phyloP scores from a whole-genome alignment of 2,888 invertebrate species.

The Sesia bembeciformis region DNA sequence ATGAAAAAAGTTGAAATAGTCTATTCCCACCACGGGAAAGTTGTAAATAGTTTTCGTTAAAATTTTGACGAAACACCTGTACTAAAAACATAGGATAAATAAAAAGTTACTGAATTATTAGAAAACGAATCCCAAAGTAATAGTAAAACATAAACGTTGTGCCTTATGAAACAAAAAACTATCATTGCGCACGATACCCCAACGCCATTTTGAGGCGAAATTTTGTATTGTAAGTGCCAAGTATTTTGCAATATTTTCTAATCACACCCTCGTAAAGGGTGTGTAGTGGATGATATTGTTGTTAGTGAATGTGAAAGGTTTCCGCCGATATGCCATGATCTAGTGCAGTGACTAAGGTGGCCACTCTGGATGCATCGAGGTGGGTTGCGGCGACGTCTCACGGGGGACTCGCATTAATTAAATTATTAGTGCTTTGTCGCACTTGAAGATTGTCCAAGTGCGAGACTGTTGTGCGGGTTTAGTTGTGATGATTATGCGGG shows the following conservation, averaged over 20 bases:
- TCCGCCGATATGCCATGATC: conserved; percentile 20
- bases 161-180: conserved; percentile 70
- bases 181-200: conserved; percentile 73
- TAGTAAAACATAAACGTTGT: conserved; percentile 49
- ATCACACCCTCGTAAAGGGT: conserved; percentile 32
- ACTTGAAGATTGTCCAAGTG: not conserved
- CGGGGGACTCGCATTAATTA: conserved; percentile 55
- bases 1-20: conserved; percentile 22
- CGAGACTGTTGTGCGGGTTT: not conserved
- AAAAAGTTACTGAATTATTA: conserved; percentile 42
- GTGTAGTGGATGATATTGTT: conserved; percentile 29
- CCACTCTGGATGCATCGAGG: conserved; percentile 45
- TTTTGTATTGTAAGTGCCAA: conserved; percentile 75
- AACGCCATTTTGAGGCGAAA: conserved; percentile 77
- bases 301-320: conserved; percentile 33
- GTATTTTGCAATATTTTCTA: conserved; percentile 70
- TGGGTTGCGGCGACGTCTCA: conserved; percentile 49
- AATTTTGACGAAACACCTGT: conserved; percentile 33
- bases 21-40: conserved; percentile 58
- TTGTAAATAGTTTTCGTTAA: conserved; percentile 66
- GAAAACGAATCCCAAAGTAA: conserved; percentile 47
- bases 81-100: conserved; percentile 29
- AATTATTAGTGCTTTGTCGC: conserved; percentile 26
- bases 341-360: conserved; percentile 29
- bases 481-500: not conserved